phyloP scores from a whole-genome alignment of 2,797 vertebrate genomes.

The Potorous gilbertii region DNA sequence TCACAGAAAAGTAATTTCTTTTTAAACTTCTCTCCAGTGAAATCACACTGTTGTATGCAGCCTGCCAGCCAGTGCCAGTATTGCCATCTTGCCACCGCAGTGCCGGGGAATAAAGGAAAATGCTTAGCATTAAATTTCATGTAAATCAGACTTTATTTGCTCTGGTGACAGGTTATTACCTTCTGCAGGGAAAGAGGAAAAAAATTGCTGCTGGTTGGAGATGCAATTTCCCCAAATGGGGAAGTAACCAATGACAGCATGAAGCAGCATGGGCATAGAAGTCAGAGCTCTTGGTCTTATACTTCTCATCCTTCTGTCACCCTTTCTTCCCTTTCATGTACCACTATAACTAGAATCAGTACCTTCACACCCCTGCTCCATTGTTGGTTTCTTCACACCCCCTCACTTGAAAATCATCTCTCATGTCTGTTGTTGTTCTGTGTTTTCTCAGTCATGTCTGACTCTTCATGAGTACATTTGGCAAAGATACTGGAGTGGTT shows the following conservation, averaged over 20 bases:
- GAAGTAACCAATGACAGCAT: neutral
- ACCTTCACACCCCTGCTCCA: neutral
- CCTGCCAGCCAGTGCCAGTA: neutral
- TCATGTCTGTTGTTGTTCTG: neutral
- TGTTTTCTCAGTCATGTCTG: neutral
- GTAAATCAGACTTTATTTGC: conserved; percentile 71
- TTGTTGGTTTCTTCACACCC: neutral
- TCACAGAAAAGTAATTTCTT: conserved; percentile 61
- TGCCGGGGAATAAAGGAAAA: conserved; percentile 28
- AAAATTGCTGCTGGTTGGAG: conserved; percentile 44
- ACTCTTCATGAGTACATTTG: neutral
- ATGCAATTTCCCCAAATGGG: neutral
- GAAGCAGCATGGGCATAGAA: fast-evolving
- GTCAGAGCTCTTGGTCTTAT: neutral
- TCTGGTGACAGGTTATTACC: conserved; percentile 71
- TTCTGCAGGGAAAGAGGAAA: conserved; percentile 53
- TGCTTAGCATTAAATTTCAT: conserved; percentile 53
- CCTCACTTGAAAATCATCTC: neutral
- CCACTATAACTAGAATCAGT: neutral
- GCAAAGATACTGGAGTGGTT: neutral
- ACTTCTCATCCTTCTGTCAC: neutral
- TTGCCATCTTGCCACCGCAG: neutral
- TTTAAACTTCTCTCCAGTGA: conserved; percentile 41
- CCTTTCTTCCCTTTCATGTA: neutral
- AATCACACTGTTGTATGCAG: neutral